phyloP scores from a whole-genome alignment of 1,140 invertebrate genomes.

The Neuroterus valhalla region DNA sequence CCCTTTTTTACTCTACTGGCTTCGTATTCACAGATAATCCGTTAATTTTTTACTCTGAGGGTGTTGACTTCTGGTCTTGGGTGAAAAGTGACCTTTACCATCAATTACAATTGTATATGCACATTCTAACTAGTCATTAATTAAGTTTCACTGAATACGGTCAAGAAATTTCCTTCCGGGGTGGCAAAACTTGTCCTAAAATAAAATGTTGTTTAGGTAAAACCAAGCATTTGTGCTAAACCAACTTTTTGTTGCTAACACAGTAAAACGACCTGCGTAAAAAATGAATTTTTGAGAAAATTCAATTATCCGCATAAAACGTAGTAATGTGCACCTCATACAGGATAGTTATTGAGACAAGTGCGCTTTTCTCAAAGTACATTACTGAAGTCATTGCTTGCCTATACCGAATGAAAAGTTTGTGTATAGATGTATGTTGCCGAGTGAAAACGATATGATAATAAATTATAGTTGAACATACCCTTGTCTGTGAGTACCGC shows the following conservation, averaged over 20 bases:
- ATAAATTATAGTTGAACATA: slow-evolving; percentile 24
- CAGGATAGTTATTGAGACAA: neutral
- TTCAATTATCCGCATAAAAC: neutral
- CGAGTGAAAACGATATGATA: slow-evolving; percentile 18
- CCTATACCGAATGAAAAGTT: neutral
- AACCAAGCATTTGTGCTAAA: too few relatives aligned
- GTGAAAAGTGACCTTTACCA: neutral
- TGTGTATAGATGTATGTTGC: neutral
- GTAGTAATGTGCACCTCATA: neutral
- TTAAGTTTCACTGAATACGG: neutral
- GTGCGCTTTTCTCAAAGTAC: neutral
- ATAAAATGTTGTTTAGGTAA: too few relatives aligned
- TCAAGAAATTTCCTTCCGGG: neutral
- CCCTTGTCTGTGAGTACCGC: slow-evolving; percentile 3
- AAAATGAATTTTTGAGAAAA: neutral
- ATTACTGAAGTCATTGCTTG: neutral
- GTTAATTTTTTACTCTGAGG: neutral
- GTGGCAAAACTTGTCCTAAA: too few relatives aligned
- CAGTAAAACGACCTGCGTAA: neutral
- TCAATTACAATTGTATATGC: neutral
- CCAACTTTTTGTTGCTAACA: neutral
- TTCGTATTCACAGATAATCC: neutral
- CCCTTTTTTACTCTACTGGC: slow-evolving; percentile 7
- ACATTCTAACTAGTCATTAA: neutral
- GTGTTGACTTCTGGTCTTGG: neutral